phyloP scores from a whole-genome alignment of 2,113 vertebrate genomes.

The Rhagologus leucostigma region DNA sequence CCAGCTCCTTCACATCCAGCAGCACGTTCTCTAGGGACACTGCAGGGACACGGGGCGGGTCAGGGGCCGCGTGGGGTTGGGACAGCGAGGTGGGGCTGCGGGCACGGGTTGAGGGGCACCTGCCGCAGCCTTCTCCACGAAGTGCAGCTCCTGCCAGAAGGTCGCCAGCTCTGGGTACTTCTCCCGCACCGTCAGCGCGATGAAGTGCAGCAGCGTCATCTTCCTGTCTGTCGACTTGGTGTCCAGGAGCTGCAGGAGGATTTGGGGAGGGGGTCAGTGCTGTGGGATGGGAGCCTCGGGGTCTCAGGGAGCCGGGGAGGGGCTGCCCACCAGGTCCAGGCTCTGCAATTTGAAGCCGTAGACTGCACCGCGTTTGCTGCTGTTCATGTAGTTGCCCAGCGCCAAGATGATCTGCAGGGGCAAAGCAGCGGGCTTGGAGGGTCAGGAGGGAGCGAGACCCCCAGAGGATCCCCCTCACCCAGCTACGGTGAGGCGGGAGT shows the following conservation, averaged over 20 bases:
- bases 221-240: constrained; percentile 98
- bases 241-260: constrained; percentile 84
- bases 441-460: background rate
- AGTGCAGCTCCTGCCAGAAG: constrained; percentile 93
- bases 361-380: constrained; percentile 92
- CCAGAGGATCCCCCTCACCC: background rate
- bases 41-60: background rate
- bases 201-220: constrained; percentile 94
- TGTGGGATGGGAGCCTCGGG: background rate
- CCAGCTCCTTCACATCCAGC: constrained; percentile 92
- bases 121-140: constrained; percentile 94
- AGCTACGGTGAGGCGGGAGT: fast-evolving
- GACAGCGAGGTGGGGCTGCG: fast-evolving
- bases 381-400: constrained; percentile 98
- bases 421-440: background rate
- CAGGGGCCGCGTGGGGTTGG: background rate
- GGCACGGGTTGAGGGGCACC: constrained; percentile 50
- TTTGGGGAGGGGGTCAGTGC: background rate
- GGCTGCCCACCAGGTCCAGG: constrained; percentile 70
- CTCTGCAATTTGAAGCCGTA: constrained; percentile 84
- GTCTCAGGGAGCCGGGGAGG: background rate
- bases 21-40: constrained; percentile 96
- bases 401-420: constrained; percentile 88
- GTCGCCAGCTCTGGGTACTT: constrained; percentile 89
- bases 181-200: constrained; percentile 90